These are phyloP conservation scores for Drosophila punjabiensis DNA, from an alignment of 1,140 invertebrate species.

Conservation along the genomic window DNA sequence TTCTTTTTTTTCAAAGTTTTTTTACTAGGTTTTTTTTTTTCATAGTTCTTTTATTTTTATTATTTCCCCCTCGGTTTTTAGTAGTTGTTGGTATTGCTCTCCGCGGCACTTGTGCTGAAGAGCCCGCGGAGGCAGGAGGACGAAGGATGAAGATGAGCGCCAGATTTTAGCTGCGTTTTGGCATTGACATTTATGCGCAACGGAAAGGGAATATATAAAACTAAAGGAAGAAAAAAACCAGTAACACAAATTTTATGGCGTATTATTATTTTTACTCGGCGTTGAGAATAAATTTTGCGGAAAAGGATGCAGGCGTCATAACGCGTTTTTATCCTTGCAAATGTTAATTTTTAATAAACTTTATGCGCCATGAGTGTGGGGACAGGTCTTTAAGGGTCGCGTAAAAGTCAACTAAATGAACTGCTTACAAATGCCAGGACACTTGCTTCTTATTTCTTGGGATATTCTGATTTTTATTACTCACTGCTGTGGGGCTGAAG, in stretches of 20 bases:
- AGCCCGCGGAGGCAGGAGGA: conserved; percentile 1
- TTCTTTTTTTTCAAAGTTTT: conserved; percentile 32
- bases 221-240: conserved; percentile 16
- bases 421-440: conserved; percentile 33
- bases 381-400: conserved; percentile 7
- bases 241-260: conserved; percentile 43
- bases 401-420: conserved; percentile 37
- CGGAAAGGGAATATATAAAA: conserved; percentile 15
- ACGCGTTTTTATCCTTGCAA: conserved; percentile 26
- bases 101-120: conserved; percentile 30
- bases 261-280: conserved; percentile 44
- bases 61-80: conserved; percentile 16
- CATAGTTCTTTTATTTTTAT: conserved; percentile 38
- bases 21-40: conserved; percentile 29
- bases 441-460: neutral
- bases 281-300: conserved; percentile 49
- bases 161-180: conserved; percentile 49
- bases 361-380: conserved; percentile 16
- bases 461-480: conserved; percentile 8
- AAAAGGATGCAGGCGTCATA: conserved; percentile 31
- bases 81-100: conserved; percentile 5
- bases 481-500: neutral
- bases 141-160: conserved; percentile 2
- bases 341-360: conserved; percentile 44
- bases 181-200: conserved; percentile 58